Evolutionary conservation across 2,113 vertebrate genomes (phyloP), one percentile per base, ranked within the genome.

Genomic region (Proteles cristata): DNA sequence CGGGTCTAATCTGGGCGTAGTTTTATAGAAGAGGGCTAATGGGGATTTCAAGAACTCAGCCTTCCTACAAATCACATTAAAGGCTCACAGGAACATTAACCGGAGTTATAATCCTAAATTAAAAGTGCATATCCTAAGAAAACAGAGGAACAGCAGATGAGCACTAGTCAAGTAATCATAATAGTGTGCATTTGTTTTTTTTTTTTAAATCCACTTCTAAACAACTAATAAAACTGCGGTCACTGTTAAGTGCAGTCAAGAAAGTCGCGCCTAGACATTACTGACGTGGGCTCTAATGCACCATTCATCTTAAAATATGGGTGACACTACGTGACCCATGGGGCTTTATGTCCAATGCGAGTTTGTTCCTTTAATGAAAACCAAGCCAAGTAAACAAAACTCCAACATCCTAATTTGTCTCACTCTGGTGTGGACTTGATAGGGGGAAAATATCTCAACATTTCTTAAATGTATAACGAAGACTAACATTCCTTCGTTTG

Each of bases 311-410:
- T 65, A 90, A 95, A 97, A 85, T 95, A 94, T 39, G 69, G 73
- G 48, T 93, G 58, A 96, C 14, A 82, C 66, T 82, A 85, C 45
- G 43, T 85, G 93, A 93, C n/a, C 90, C 16, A 7, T 19, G 53
- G 50, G 71, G n/a, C 81, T 94, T 55, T 76, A 87, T 96, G 66
- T 93, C 88, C 39, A 73, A 35, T 73, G 66, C 61, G 92, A 95
- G 58, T 89, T 88, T 89, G 89, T 82, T 66, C 61, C 73, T 73
- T 94, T 73, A 96, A 91, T 58, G 53, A 95, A 97, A 96, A 90
- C 26, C 83, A 93, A 93, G 69, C 73, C 43, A 77, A 93, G n/a
- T 69, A 92, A 95, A 85, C 43, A 96, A 97, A 97, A 93, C 14
- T 11, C 55, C 39, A 95, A 50, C 53, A 71, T 96, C 95, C 28